Evolutionary conservation across 2,888 invertebrate species (phyloP).

Genomic region (Patella depressa): DNA sequence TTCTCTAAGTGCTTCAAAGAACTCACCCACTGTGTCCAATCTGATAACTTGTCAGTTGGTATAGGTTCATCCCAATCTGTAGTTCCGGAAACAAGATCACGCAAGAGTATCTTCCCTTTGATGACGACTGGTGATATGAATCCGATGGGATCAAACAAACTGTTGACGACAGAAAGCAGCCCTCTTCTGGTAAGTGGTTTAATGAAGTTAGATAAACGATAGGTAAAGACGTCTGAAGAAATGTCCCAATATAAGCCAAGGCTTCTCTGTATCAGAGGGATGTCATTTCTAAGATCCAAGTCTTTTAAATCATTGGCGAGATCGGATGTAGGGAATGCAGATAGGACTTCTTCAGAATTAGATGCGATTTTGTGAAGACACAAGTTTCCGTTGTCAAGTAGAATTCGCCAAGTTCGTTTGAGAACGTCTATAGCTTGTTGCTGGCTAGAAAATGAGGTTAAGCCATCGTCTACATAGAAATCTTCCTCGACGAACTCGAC

Average conservation of each 20-base stretch:
- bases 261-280: conserved; percentile 19
- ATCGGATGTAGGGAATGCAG: conserved; percentile 18
- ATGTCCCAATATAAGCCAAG: conserved; percentile 25
- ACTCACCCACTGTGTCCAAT: conserved; percentile 24
- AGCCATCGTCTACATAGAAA: conserved; percentile 15
- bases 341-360: conserved; percentile 25
- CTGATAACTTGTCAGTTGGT: background rate
- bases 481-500: conserved; percentile 16
- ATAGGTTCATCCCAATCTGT: conserved; percentile 27
- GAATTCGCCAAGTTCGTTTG: conserved; percentile 10
- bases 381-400: conserved; percentile 22
- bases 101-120: conserved; percentile 26
- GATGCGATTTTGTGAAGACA: conserved; percentile 33
- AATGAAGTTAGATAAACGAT: background rate
- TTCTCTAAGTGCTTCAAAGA: conserved; percentile 19
- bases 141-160: conserved; percentile 31
- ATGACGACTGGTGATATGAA: conserved; percentile 25
- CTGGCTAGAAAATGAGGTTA: background rate
- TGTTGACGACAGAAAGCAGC: conserved; percentile 26
- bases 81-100: conserved; percentile 15
- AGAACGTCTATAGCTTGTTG: conserved; percentile 13
- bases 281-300: conserved; percentile 15
- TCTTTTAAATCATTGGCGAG: conserved; percentile 20
- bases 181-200: conserved; percentile 29
- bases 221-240: conserved; percentile 13